These are phyloP conservation scores for Cichladusa arquata DNA, from an alignment of 2,113 vertebrate genomes.

Conservation along the genomic window DNA sequence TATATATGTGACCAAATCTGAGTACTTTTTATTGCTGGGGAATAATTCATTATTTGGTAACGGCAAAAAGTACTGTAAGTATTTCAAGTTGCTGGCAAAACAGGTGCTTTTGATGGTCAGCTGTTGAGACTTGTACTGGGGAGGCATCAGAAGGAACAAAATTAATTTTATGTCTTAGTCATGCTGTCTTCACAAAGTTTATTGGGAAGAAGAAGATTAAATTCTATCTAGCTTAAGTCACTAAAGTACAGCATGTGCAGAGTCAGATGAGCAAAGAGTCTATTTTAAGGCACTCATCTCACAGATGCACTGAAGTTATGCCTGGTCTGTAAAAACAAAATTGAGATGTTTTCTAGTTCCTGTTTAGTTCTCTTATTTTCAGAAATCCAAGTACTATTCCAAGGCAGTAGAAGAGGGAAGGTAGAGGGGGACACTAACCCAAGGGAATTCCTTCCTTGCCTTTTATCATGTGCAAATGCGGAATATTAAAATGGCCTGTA, in stretches of 20 bases:
- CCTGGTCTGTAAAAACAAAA: not conserved
- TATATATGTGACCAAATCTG: not conserved
- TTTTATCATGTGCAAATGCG: not conserved
- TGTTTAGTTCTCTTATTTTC: not conserved
- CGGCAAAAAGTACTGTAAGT: not conserved
- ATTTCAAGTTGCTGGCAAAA: not conserved
- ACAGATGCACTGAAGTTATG: not conserved
- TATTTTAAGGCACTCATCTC: not conserved
- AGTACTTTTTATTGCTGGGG: not conserved
- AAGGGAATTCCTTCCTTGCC: not conserved
- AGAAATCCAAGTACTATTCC: not conserved
- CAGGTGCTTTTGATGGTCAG: not conserved
- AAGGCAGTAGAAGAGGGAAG: not conserved
- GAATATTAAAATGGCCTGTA: not conserved
- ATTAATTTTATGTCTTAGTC: not conserved
- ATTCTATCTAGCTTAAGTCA: not conserved
- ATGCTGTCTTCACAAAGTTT: not conserved
- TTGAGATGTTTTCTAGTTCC: not conserved
- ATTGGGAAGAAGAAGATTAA: not conserved
- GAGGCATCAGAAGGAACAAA: not conserved
- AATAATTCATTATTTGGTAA: not conserved
- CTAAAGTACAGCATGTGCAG: not conserved
- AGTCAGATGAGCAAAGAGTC: not conserved
- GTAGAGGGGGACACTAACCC: not conserved
- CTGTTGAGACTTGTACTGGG: not conserved